Evolutionary conservation across 2,888 invertebrate species (phyloP), one percentile per base, ranked within the genome.

Genomic region (Diarsia rubi): DNA sequence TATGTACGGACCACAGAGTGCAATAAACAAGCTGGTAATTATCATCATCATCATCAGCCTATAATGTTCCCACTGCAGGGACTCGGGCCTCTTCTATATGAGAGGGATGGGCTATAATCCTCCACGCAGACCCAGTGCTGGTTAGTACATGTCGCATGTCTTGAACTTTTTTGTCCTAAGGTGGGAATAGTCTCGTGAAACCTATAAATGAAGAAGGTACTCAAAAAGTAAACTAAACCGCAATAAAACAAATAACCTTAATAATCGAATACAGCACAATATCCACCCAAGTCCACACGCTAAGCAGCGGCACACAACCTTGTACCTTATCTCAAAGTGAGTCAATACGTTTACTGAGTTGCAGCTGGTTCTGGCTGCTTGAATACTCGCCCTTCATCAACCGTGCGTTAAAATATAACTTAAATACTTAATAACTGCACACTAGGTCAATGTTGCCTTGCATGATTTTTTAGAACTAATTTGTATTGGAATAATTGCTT

Each of bases 271-370:
- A 59, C 42, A 42, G 31, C n/a, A 57, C 59, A 69, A 79, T 70
- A 75, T 79, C 19, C 5, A 60, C 49, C 45, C 68, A 86, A 83
- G 78, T 91, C 80, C 82, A 71, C 66, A 90, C 80, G 74, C 21
- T 80, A 67, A 31, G 78, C 76, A 75, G 84, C 71, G 45, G 70
- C 69, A 66, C 57, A 70, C 68, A 90, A 86, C 95, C 94, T 94
- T 94, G 94, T 91, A 90, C 86, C 92, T 93, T 93, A 94, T 95
- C 94, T 94, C 87, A 91, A 94, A 89, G 89, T 94, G 94, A 94
- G 91, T 94, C 94, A 92, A 75, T 87, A 76, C 78, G 86, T 81
- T 81, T 82, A 81, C 82, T 47, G 76, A 81, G 81, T 68, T 86
- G 87, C 87, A 87, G 78, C 82, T 86, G 87, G 88, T 90, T 91